Base-by-base conservation (phyloP, 2,888 invertebrate species). In the Eretmocerus hayati region DNA sequence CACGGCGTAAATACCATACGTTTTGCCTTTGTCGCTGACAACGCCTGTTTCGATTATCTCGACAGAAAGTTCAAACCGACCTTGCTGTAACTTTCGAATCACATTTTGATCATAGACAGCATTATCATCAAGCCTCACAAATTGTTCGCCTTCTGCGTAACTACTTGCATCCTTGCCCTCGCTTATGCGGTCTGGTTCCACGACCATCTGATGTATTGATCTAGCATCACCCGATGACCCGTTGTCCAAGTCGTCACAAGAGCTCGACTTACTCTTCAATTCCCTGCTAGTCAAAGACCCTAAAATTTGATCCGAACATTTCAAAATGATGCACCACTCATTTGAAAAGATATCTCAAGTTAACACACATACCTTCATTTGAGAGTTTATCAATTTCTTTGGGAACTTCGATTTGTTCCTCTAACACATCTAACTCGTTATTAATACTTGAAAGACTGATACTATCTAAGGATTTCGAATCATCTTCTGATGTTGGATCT, bases 1-100 rank as follows among this genome's bases (percentile, higher is more conserved):
- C 43, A 92, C 84, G 0, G 90, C 89, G 69, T 93, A 93, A 47
- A 92, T 87, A 0, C 91, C 91, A 66, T 88, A 92, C 0, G 89
- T 83, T 62, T 87, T 86, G 1, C 90, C 89, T 56, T 85, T 84
- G 58, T 91, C 90, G 66, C 83, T 85, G 2, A 88, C 85, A 44
- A 90, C 77, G 35, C 88, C 89, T 64, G 73, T 66, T 46, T 71
- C 66, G 30, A 71, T 70, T 13, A 71, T 71, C 35, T 63, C 64
- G 3, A 69, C 69, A 4, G 58, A 60, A n/a, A 71, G 62, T 35
- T 63, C 66, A 38, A 69, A 71, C 9, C 61, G 61, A 4, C 71
- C 69, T 42, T 71, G 70, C 19, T 71, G 71, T 16, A 71, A 48
- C 41, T 69, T 71, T 30, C 62, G 69, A 15, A 71, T 69, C 1